A percentile compares a stretch with the other conserved stretches of the same genome.
Evolutionary conservation across 2,797 vertebrate genomes (phyloP).

Genomic region (Eleutherodactylus coqui): DNA sequence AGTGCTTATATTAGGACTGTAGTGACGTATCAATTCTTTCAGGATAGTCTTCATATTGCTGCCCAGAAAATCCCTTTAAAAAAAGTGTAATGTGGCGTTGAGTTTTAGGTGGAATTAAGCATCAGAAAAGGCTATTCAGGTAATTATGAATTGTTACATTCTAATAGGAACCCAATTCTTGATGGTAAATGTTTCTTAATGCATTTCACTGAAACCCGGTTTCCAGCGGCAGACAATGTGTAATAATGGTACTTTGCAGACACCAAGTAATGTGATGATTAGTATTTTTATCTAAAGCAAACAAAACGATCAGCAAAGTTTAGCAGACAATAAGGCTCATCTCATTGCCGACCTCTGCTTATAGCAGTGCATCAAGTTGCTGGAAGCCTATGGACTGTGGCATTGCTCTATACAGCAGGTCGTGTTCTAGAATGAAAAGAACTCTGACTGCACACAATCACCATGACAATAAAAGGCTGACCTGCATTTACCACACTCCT

Average conservation of each 20-base stretch:
- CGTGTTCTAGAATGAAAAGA: conserved; percentile 33
- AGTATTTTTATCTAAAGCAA: conserved; percentile 38
- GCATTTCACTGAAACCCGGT: not conserved
- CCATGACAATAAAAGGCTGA: conserved; percentile 1
- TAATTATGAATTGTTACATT: not conserved
- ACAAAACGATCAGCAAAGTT: conserved; percentile 46
- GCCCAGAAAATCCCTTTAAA: too few species aligned
- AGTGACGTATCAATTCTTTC: too few species aligned
- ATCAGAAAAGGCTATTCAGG: not conserved
- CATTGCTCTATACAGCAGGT: conserved; percentile 35
- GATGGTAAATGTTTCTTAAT: not conserved
- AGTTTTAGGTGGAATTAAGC: not conserved
- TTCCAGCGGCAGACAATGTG: too few species aligned
- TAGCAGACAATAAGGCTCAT: conserved; percentile 31
- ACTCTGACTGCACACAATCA: conserved; percentile 7
- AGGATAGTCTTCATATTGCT: too few species aligned
- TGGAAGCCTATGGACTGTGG: conserved; percentile 33
- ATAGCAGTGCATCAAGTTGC: conserved; percentile 39
- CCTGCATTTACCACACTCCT: conserved; percentile 23
- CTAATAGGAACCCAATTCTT: not conserved
- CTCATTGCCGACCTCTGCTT: conserved; percentile 31
- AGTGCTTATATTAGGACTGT: too few species aligned
- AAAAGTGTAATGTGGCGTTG: too few species aligned
- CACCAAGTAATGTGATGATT: conserved; percentile 52
- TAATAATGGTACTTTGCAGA: conserved; percentile 9